A percentile compares a stretch with the other conserved stretches of the same genome.
phyloP scores from a whole-genome alignment of 1,140 invertebrate genomes.

The Penaeus vannamei region DNA sequence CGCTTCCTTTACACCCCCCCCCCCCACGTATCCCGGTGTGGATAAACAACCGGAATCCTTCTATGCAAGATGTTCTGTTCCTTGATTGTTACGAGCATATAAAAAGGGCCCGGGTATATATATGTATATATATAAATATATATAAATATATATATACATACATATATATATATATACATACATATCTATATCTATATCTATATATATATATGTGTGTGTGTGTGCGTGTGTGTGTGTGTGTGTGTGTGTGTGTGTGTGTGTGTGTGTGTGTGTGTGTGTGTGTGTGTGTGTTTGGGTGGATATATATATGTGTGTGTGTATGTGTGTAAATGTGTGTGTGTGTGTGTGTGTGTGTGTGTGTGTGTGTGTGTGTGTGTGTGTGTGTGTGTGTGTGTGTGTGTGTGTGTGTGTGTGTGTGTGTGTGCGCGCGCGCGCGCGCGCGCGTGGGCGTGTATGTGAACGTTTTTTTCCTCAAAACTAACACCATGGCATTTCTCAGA shows the following conservation, averaged over 20 bases:
- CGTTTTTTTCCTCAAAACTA: background rate
- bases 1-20: too few relatives aligned
- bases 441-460: conserved; percentile 3
- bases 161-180: too few relatives aligned
- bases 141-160: background rate
- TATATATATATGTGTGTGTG: too few relatives aligned
- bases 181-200: too few relatives aligned
- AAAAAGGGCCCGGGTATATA: background rate
- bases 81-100: background rate
- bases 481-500: background rate
- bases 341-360: conserved; percentile 11
- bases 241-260: conserved; percentile 11
- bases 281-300: too few relatives aligned
- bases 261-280: conserved; percentile 11
- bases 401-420: conserved; percentile 11
- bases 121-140: conserved; percentile 2
- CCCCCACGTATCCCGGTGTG: too few relatives aligned
- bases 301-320: conserved; percentile 12
- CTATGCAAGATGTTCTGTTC: background rate
- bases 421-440: background rate
- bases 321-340: conserved; percentile 6
- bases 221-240: conserved; percentile 11
- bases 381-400: conserved; percentile 11
- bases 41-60: background rate
- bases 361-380: conserved; percentile 11